These are phyloP conservation scores for Chlamydotis undulata DNA, from an alignment of 2,113 vertebrate species.

Conservation along the genomic window DNA sequence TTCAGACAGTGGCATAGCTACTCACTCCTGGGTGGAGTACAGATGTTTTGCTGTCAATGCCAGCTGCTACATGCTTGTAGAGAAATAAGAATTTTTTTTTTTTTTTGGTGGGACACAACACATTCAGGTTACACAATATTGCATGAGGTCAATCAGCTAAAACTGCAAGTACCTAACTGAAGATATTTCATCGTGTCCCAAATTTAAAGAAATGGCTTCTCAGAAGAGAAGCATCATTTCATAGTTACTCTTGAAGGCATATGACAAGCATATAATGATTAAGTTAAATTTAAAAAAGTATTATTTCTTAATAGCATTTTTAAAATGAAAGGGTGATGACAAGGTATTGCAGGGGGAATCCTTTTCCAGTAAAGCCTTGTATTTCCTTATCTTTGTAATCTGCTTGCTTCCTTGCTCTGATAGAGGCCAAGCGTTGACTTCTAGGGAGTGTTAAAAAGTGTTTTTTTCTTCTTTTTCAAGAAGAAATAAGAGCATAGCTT, in stretches of 20 bases:
- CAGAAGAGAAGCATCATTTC: background rate
- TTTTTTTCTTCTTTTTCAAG: background rate
- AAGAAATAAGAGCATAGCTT: background rate
- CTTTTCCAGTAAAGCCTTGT: background rate
- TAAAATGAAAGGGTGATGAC: conserved; percentile 27
- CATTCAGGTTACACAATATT: background rate
- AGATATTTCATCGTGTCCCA: background rate
- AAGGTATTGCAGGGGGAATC: background rate
- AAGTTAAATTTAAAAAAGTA: background rate
- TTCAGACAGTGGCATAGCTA: background rate
- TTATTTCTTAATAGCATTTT: background rate
- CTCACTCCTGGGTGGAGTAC: background rate
- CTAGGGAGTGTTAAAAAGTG: background rate
- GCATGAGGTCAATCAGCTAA: background rate
- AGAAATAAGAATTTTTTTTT: background rate
- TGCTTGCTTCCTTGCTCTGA: conserved; percentile 21
- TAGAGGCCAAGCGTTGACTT: background rate
- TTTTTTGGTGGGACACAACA: background rate
- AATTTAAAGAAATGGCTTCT: background rate
- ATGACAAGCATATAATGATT: background rate
- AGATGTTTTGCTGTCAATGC: background rate
- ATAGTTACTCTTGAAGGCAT: background rate
- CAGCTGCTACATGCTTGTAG: background rate
- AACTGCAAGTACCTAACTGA: background rate
- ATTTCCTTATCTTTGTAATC: conserved; percentile 33